Evolutionary conservation across 2,888 invertebrate genomes (phyloP).

Genomic region (Pantelozetes paolii): DNA sequence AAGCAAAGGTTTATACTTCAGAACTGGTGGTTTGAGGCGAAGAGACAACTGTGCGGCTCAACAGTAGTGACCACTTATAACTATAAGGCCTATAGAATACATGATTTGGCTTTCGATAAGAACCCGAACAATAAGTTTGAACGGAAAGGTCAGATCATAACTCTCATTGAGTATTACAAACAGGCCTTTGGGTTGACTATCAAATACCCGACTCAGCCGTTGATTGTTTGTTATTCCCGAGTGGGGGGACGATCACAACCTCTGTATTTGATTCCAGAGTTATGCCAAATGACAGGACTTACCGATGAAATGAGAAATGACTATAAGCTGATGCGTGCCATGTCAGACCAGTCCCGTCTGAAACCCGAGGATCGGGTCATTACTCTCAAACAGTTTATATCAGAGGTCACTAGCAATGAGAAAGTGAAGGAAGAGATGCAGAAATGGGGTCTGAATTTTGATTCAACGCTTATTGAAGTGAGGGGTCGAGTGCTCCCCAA

Average conservation of each 20-base stretch:
- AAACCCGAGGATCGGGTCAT: constrained; percentile 42
- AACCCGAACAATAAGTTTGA: constrained; percentile 53
- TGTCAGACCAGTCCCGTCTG: constrained; percentile 40
- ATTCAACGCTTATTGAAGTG: constrained; percentile 62
- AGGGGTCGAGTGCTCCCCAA: constrained; percentile 64
- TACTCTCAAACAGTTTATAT: constrained; percentile 43
- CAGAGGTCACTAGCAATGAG: constrained; percentile 26
- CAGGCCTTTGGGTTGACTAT: constrained; percentile 63
- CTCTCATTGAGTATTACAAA: constrained; percentile 55
- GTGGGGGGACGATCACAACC: constrained; percentile 55
- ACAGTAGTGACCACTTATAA: constrained; percentile 56
- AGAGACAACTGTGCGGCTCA: constrained; percentile 51
- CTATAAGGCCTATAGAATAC: constrained; percentile 56
- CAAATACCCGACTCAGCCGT: constrained; percentile 65
- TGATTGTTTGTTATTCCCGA: constrained; percentile 74
- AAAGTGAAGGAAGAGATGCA: constrained; percentile 59
- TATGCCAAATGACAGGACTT: constrained; percentile 46
- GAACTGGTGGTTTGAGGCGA: constrained; percentile 50
- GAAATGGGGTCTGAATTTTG: constrained; percentile 70
- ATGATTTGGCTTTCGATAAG: constrained; percentile 54
- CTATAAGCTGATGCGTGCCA: constrained; percentile 43
- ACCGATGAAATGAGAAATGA: constrained; percentile 39
- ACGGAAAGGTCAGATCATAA: constrained; percentile 46
- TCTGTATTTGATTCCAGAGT: constrained; percentile 45
- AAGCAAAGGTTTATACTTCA: too few relatives aligned